Evolutionary conservation across 2,888 invertebrate species (phyloP).

Genomic region (Drepanosiphum platanoidis): DNA sequence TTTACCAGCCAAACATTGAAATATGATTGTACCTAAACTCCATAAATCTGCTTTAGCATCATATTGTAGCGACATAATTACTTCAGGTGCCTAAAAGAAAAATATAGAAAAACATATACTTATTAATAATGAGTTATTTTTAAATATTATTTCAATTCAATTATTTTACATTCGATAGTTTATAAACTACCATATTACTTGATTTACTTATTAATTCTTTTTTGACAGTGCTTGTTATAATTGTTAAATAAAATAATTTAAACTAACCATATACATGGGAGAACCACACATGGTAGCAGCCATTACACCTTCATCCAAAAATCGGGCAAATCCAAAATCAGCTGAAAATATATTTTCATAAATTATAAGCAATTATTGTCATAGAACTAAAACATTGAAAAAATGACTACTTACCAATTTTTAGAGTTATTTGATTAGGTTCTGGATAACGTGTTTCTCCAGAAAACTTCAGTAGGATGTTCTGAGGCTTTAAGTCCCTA

Average conservation of each 20-base stretch:
- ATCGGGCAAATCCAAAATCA: conserved; percentile 99
- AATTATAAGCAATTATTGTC: conserved; percentile 77
- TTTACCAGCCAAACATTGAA: conserved; percentile 97
- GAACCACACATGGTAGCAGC: conserved; percentile 99
- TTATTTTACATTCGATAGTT: too few species aligned
- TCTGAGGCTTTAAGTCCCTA: conserved; percentile 98
- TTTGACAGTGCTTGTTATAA: too few species aligned
- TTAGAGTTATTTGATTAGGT: conserved; percentile 88
- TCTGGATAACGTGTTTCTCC: conserved; percentile 75
- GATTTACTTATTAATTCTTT: neutral
- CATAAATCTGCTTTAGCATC: conserved; percentile 99
- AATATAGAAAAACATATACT: conserved; percentile 9
- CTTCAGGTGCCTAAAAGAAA: conserved; percentile 87
- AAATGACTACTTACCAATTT: conserved; percentile 74
- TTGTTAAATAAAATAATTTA: neutral
- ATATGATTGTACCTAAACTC: conserved; percentile 98
- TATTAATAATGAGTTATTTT: neutral
- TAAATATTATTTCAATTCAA: too few species aligned
- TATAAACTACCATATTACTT: too few species aligned
- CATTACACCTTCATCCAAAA: conserved; percentile 98
- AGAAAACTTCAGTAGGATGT: conserved; percentile 92
- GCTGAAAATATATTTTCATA: conserved; percentile 72
- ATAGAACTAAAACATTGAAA: conserved; percentile 15
- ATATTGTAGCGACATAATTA: conserved; percentile 98
- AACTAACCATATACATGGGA: conserved; percentile 97